phyloP scores from a whole-genome alignment of 1,140 invertebrate genomes.

The Calosoma granatense region DNA sequence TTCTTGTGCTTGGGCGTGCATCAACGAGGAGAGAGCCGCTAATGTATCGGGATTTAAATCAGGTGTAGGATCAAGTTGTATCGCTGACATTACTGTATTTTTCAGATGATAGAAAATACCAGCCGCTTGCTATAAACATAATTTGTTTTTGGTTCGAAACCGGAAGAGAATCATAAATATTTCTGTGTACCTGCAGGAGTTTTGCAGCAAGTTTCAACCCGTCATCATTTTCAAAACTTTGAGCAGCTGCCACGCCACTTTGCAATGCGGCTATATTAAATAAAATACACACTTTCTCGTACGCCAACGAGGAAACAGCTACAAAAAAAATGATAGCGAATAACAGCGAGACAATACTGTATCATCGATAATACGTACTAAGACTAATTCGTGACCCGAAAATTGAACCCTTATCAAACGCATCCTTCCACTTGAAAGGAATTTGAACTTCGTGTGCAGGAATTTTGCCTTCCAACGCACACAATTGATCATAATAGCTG shows the following conservation, averaged over 20 bases:
- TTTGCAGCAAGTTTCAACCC: slow-evolving; percentile 89
- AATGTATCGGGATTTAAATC: slow-evolving; percentile 91
- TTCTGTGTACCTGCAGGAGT: slow-evolving; percentile 80
- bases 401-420: slow-evolving; percentile 91
- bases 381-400: slow-evolving; percentile 88
- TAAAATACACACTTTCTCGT: slow-evolving; percentile 90
- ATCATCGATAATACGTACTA: slow-evolving; percentile 55
- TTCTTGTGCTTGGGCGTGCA: slow-evolving; percentile 97
- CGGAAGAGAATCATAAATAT: too few species aligned
- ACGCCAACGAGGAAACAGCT: slow-evolving; percentile 77
- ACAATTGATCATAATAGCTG: slow-evolving; percentile 96
- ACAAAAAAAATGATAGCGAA: slow-evolving; percentile 23
- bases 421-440: slow-evolving; percentile 99
- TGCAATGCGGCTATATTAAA: slow-evolving; percentile 97
- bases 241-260: slow-evolving; percentile 75
- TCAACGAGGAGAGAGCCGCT: slow-evolving; percentile 70
- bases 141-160: background rate
- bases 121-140: slow-evolving; percentile 64
- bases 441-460: slow-evolving; percentile 84
- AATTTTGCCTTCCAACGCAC: slow-evolving; percentile 85
- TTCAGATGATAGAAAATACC: slow-evolving; percentile 89
- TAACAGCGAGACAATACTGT: slow-evolving; percentile 4
- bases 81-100: slow-evolving; percentile 67
- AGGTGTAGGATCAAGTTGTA: slow-evolving; percentile 90
- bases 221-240: slow-evolving; percentile 83